A percentile compares a stretch with the other conserved stretches of the same genome.
phyloP scores from a whole-genome alignment of 2,888 invertebrate species.

The Tiliacea aurago region DNA sequence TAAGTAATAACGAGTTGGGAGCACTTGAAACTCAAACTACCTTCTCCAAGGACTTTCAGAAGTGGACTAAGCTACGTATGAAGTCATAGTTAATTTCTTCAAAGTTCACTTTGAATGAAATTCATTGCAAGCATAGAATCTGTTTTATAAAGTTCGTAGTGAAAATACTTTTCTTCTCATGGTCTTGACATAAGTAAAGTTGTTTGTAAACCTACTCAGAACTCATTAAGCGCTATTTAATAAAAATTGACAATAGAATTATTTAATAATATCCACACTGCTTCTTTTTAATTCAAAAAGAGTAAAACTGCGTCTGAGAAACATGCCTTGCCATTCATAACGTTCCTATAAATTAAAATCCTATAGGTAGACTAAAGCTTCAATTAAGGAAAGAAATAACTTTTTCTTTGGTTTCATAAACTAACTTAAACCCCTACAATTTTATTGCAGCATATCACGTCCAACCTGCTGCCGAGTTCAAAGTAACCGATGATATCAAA shows the following conservation, averaged over 20 bases:
- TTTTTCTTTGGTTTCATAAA: not conserved
- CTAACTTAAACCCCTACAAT: not conserved
- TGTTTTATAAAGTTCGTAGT: conserved; percentile 12
- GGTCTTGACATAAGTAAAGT: conserved; percentile 13
- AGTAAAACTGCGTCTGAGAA: not conserved
- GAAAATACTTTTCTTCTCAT: not conserved
- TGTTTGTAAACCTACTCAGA: not conserved
- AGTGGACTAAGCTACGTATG: conserved; percentile 44
- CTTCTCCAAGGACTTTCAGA: conserved; percentile 37
- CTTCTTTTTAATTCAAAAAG: not conserved
- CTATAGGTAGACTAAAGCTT: not conserved
- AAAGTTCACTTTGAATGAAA: conserved; percentile 13
- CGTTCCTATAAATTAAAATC: not conserved
- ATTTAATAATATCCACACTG: not conserved
- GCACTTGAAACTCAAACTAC: conserved; percentile 50
- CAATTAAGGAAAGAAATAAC: not conserved
- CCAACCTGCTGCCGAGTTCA: not conserved
- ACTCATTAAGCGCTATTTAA: not conserved
- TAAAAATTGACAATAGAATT: not conserved
- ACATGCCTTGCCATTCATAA: not conserved
- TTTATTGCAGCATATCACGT: not conserved
- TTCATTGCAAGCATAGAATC: conserved; percentile 34
- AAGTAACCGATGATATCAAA: conserved; percentile 31
- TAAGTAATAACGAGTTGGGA: conserved; percentile 42
- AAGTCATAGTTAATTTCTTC: conserved; percentile 34